A percentile compares a stretch with the other conserved stretches of the same genome.
phyloP scores from a whole-genome alignment of 1,140 invertebrate species.

The Cotesia vestalis region DNA sequence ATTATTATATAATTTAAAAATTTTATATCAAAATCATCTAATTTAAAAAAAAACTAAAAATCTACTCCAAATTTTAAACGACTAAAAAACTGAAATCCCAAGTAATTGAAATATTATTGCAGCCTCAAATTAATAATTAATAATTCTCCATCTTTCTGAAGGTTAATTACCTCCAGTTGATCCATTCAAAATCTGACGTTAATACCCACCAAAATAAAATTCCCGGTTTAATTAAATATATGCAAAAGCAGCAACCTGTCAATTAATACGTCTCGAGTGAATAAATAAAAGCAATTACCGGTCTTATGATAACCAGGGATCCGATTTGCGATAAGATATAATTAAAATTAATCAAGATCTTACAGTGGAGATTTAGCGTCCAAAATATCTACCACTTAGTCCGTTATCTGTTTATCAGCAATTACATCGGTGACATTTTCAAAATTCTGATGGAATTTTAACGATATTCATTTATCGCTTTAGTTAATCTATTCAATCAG shows the following conservation, averaged over 20 bases:
- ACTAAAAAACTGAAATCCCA: too few relatives aligned
- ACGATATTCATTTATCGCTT: slow-evolving; percentile 22
- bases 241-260: neutral
- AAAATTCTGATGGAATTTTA: slow-evolving; percentile 22
- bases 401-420: slow-evolving; percentile 8
- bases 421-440: slow-evolving; percentile 4
- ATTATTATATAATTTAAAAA: too few relatives aligned
- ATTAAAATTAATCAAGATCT: slow-evolving; percentile 20
- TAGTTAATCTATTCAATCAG: neutral
- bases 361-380: neutral
- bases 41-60: too few relatives aligned
- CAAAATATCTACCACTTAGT: neutral
- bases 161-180: too few relatives aligned
- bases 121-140: too few relatives aligned
- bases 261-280: neutral
- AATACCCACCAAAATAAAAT: too few relatives aligned
- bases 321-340: slow-evolving; percentile 21
- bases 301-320: slow-evolving; percentile 9
- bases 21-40: too few relatives aligned
- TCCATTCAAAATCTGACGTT: too few relatives aligned
- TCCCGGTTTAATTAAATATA: neutral
- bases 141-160: too few relatives aligned
- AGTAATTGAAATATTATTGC: too few relatives aligned
- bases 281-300: neutral
- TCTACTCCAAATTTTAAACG: too few relatives aligned